phyloP scores from a whole-genome alignment of 2,888 invertebrate genomes.

The Polymixis lichenea region DNA sequence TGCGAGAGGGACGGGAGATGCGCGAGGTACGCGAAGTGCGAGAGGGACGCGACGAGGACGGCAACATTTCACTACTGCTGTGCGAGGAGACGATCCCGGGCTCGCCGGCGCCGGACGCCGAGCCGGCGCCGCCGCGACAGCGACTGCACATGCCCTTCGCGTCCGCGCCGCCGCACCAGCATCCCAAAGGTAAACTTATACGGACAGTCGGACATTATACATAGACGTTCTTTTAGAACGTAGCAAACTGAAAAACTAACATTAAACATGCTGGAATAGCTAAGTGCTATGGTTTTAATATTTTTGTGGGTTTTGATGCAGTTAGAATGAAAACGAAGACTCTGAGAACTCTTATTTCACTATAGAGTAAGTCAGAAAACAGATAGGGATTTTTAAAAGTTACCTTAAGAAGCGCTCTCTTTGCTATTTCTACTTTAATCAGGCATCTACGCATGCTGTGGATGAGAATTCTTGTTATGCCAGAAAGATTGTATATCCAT shows the following conservation, averaged over 20 bases:
- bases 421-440: slow-evolving; percentile 1
- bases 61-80: slow-evolving; percentile 93
- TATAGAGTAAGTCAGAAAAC: not conserved
- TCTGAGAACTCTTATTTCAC: not conserved
- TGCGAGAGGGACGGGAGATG: slow-evolving; percentile 59
- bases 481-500: not conserved
- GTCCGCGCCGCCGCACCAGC: slow-evolving; percentile 90
- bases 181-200: slow-evolving; percentile 71
- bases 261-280: slow-evolving; percentile 1
- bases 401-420: not conserved
- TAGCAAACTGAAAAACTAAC: not conserved
- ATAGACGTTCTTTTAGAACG: not conserved
- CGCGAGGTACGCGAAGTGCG: slow-evolving; percentile 56
- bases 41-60: slow-evolving; percentile 88
- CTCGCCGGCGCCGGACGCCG: slow-evolving; percentile 94
- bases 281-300: no score
- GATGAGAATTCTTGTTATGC: not conserved
- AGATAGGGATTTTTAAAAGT: not conserved
- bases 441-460: not conserved
- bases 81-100: slow-evolving; percentile 98
- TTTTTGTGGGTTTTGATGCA: not conserved
- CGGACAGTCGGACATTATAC: no score
- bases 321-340: not conserved
- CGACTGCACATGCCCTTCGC: slow-evolving; percentile 93
- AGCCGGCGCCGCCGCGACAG: slow-evolving; percentile 88